Base-by-base conservation (phyloP, 2,888 invertebrate species). In the Nephrotoma flavescens region DNA sequence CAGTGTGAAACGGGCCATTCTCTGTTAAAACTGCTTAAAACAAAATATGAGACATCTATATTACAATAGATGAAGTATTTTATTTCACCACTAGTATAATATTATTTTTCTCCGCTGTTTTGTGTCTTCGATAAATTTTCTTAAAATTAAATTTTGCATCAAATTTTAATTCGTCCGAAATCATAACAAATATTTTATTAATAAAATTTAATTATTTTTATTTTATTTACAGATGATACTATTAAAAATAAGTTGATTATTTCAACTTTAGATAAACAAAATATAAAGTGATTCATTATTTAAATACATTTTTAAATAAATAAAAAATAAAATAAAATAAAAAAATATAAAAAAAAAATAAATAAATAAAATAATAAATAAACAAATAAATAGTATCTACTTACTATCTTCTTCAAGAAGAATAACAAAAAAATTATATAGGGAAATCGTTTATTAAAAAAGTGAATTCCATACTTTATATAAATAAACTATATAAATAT, bases 171-270 rank as follows among this genome's bases (percentile, higher is more conserved):
- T 31, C 15, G 3, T 15, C 1, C 6, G 15, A 19, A 31, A 52
- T 52, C 31, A 57, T 57, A 6, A n/a, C n/a, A n/a, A 57, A 57
- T 57, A 6, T 15, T 15, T 57, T 57, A 57, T 57, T 57, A 57
- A 57, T 57, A 57, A 31, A 31, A 47, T 47, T 47, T 12, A 19
- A 57, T 31, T 31, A 57, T 31, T 83, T 71, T 47, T 86, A 85
- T 85, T 57, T 57, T 42, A 57, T 71, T 87, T 87, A 2, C 87
- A 87, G 87, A 87, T 87, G 86, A 87, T 86, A 85, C 86, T 87
- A 84, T 87, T 71, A 87, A 86, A 86, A 86, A 57, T 86, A 86
- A 87, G 44, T 85, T 87, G 86, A 87, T 86, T 84, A 42, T 85
- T 83, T 86, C 86, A 87, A 85, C 85, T 85, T 84, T 84, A 84